phyloP scores from a whole-genome alignment of 2,113 vertebrate species.

The western clawed frog (Xenopus tropicalis) region UCB_Xtro_10.0 CM004443.2:177722001-177722500 shows the following conservation, averaged over 20 bases:
- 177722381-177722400: constrained; percentile 67
- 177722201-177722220: constrained; percentile 83
- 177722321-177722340: constrained; percentile 75
- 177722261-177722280: constrained; percentile 76
- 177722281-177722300: constrained; percentile 73
- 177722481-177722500: too few relatives aligned
- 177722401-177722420: constrained; percentile 4
- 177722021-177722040: too few relatives aligned
- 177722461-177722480: too few relatives aligned
- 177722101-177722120: constrained; percentile 45
- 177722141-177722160: constrained; percentile 82
- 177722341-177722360: constrained; percentile 69
- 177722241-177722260: constrained; percentile 70
- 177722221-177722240: constrained; percentile 79
- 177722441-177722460: too few relatives aligned
- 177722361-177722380: constrained; percentile 71
- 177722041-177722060: too few relatives aligned
- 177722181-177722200: constrained; percentile 76
- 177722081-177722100: too few relatives aligned
- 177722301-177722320: constrained; percentile 68
- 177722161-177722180: constrained; percentile 83
- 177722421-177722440: too few relatives aligned
- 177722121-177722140: constrained; percentile 82
- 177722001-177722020: too few relatives aligned
- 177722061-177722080: too few relatives aligned